These are phyloP conservation scores for Bombus sylvicola DNA, from an alignment of 1,140 invertebrate species.

Conservation along the genomic window DNA sequence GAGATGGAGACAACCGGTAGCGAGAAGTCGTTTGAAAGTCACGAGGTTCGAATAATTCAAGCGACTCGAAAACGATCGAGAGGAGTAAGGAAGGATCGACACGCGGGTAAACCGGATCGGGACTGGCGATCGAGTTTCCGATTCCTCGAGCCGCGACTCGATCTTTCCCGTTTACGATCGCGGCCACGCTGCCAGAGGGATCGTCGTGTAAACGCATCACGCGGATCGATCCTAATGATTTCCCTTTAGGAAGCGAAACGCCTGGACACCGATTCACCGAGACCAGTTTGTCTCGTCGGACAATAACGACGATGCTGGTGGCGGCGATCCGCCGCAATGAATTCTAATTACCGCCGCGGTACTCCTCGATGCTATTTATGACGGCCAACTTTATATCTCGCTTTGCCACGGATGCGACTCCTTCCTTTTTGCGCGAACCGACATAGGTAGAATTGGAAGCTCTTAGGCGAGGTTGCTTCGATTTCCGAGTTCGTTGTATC, in stretches of 20 bases:
- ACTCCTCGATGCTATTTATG: constrained; percentile 35
- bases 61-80: constrained; percentile 7
- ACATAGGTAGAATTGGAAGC: neutral
- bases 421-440: neutral
- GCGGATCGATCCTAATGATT: constrained; percentile 45
- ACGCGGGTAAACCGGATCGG: constrained; percentile 39
- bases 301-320: constrained; percentile 28
- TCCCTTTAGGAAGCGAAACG: constrained; percentile 39
- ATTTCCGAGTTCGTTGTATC: neutral
- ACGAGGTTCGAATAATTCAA: constrained; percentile 31
- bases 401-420: neutral
- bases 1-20: too few species aligned
- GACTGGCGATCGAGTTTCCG: constrained; percentile 16
- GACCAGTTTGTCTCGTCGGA: constrained; percentile 43
- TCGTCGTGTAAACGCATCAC: constrained; percentile 36
- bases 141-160: constrained; percentile 21
- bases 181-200: too few species aligned
- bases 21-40: constrained; percentile 8
- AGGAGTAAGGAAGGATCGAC: neutral
- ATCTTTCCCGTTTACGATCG: constrained; percentile 41
- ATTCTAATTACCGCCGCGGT: constrained; percentile 47
- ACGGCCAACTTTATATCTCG: constrained; percentile 19
- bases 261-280: neutral
- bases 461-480: neutral
- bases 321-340: constrained; percentile 27